Conservation (phyloP, 1,140 invertebrate genomes). For the Musca domestica region DNA sequence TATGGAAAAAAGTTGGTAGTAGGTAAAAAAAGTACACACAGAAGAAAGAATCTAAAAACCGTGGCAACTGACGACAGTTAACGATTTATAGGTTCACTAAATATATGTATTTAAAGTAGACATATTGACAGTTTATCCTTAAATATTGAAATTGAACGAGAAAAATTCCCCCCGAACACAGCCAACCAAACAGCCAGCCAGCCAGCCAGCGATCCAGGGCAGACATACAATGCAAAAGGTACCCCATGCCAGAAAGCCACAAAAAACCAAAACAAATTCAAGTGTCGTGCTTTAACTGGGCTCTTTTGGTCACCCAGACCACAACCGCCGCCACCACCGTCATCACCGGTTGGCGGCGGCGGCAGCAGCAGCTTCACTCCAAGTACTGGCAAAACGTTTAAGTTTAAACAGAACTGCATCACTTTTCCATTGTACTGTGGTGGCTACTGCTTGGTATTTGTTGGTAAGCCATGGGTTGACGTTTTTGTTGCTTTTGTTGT, state of each 20-base stretch:
- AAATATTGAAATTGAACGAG: constrained; percentile 27
- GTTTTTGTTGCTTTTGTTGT: too few relatives aligned
- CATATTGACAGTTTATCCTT: constrained; percentile 30
- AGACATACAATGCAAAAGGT: neutral
- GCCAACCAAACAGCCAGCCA: too few relatives aligned
- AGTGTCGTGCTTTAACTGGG: constrained; percentile 15
- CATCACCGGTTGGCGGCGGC: neutral
- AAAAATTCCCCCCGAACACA: constrained; percentile 11
- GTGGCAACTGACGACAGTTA: constrained; percentile 19
- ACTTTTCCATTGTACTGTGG: too few relatives aligned
- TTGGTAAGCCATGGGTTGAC: too few relatives aligned
- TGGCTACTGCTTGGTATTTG: too few relatives aligned
- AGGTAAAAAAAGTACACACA: neutral
- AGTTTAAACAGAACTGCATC: too few relatives aligned
- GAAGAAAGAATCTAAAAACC: constrained; percentile 20
- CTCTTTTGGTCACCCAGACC: constrained; percentile 6
- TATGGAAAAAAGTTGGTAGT: too few relatives aligned
- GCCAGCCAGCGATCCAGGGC: too few relatives aligned
- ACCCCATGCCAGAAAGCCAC: constrained; percentile 7
- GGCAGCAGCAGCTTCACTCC: too few relatives aligned
- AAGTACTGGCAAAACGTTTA: too few relatives aligned
- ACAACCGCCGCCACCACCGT: neutral
- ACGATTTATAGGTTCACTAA: constrained; percentile 29
- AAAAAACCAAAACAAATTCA: constrained; percentile 23
- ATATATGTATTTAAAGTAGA: constrained; percentile 29